Base-by-base conservation (phyloP, 2,113 vertebrate genomes). In the Salvelinus alpinus region DNA sequence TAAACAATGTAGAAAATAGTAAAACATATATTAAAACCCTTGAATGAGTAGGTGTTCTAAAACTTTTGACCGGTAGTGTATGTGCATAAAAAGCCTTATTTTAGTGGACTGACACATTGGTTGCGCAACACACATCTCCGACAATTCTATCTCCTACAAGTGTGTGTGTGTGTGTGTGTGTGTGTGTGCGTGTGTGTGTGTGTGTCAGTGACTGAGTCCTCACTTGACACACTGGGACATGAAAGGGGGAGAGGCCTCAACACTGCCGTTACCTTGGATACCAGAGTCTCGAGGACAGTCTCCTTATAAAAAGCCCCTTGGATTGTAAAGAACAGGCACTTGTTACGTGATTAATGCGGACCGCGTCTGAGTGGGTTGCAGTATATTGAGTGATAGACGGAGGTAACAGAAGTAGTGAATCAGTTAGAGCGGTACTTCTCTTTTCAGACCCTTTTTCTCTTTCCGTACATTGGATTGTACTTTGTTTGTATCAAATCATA, bases 231-330 rank as follows among this genome's bases (percentile, higher is more conserved):
- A 20, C 65, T n/a, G 29, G 54, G 44, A 70, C 22, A 51, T 18
- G 1, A 24, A 13, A 14, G 27, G 34, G 22, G 14, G 34, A 70
- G 67, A 44, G 7, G 38, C 60, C 6, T 9, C 60, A 62, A 44
- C 18, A 24, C 38, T 20, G 12, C 59, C 24, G 62, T 65, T 71
- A 31, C 70, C 31, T 18, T 77, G 69, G 69, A 47, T 65, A 64
- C 38, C 16, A 27, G 34, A 47, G 47, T 60, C 74, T 64, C 34
- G 14, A 67, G 65, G 65, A 16, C 27, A 5, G 27, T 7, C 18
- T 1, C 65, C 31, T 9, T 67, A 31, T 34, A 29, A 29, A 67
- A 22, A 62, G 18, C 0, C 3, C 59, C 9, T 24, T 62, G 59
- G 51, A 5, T 16, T 54, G 1, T 18, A 25, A 65, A 65, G 27